Base-by-base conservation (phyloP, 2,113 vertebrate species). In the Centrocercus urophasianus region DNA sequence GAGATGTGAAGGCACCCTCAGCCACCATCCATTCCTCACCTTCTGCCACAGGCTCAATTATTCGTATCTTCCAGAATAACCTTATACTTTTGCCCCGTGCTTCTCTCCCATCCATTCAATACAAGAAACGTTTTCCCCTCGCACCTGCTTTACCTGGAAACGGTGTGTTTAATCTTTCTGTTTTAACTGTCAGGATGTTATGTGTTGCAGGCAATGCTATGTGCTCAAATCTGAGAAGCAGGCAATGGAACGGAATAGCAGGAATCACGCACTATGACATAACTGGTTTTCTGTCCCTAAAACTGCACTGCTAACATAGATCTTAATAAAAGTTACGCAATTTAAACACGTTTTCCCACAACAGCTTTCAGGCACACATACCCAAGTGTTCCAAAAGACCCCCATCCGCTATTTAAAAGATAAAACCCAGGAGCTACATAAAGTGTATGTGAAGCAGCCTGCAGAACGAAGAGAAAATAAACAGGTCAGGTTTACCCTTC, bases 31-130 rank as follows among this genome's bases (percentile, higher is more conserved):
- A 95, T 71, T 82, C 61, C 67, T 96, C 80, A 85, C 38, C 79
- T 84, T 86, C 54, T 54, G 59, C 86, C 64, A 65, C 65, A 93
- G 92, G 73, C 85, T 93, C 86, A 92, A 89, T 96, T 96, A 94
- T 92, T 83, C 84, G 64, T 64, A 86, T 93, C 96, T 92, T 96
- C 84, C 94, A 96, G 75, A 93, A 97, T 96, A 97, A 96, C 63
- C 95, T 93, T 63, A 66, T 34, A 48, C 85, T 93, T 93, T 86
- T 83, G 74, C 69, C 60, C 81, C 82, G 50, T 22, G 81, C 93
- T 95, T 95, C 72, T 91, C 77, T 75, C 67, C 24, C 92, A 59
- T 96, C 95, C 95, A 95, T 94, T 89, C 88, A 87, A 30, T 64
- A 90, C 69, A 57, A 79, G 63, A 61, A 78, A 84, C 36, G 59